phyloP scores from a whole-genome alignment of 2,113 vertebrate genomes.

The Mesembrinibis cayennensis region DNA sequence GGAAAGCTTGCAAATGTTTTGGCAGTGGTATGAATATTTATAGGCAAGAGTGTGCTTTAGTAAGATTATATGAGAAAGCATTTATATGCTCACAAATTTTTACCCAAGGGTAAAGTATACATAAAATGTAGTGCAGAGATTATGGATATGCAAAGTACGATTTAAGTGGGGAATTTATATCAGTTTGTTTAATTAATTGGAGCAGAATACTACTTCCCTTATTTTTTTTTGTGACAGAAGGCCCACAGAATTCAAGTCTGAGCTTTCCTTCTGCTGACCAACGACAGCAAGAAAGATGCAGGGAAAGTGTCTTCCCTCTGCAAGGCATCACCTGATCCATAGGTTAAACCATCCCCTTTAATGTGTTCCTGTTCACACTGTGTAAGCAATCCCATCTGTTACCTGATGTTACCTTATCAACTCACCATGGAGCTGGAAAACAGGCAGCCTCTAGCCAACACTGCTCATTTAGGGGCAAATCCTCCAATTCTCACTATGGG shows the following conservation, averaged over 20 bases:
- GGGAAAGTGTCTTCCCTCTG: neutral
- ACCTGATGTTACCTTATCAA: neutral
- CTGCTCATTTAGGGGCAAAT: neutral
- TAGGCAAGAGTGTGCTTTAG: conserved; percentile 77
- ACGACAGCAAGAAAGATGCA: neutral
- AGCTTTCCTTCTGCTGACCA: neutral
- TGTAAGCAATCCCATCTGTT: neutral
- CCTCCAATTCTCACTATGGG: neutral
- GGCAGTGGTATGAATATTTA: conserved; percentile 85
- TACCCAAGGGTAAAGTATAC: conserved; percentile 82
- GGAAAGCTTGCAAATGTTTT: conserved; percentile 82
- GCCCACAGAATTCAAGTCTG: conserved; percentile 13
- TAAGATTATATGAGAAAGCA: conserved; percentile 83
- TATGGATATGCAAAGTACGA: conserved; percentile 78
- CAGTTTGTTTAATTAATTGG: conserved; percentile 81
- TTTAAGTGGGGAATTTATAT: conserved; percentile 73
- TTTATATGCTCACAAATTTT: conserved; percentile 80
- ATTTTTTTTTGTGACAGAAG: neutral
- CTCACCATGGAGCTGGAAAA: accelerated
- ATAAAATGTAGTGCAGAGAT: conserved; percentile 78
- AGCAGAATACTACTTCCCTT: conserved; percentile 52
- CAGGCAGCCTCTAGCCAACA: neutral
- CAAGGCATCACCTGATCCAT: neutral
- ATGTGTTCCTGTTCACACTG: neutral
- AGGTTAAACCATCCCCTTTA: neutral